These are phyloP conservation scores for Caenorhabditis auriculariae DNA, from an alignment of 2,888 invertebrate species.

Conservation along the genomic window DNA sequence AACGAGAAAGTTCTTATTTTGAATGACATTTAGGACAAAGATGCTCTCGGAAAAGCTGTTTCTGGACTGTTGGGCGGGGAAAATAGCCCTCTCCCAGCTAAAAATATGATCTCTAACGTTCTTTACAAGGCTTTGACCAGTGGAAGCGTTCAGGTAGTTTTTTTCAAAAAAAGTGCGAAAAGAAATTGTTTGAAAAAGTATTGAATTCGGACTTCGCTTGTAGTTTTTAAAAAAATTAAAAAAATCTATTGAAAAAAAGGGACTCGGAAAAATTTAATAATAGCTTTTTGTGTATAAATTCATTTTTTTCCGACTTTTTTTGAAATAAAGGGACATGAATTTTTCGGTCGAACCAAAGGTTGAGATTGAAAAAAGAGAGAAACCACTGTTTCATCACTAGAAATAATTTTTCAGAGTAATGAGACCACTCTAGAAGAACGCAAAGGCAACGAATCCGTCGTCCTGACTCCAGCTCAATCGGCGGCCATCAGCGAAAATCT, in stretches of 20 bases:
- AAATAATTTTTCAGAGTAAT: conserved; percentile 27
- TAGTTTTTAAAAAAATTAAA: too few species aligned
- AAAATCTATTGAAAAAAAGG: too few species aligned
- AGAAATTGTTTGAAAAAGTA: too few species aligned
- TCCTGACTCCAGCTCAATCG: conserved; percentile 54
- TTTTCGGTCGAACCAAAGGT: too few species aligned
- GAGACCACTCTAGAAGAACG: conserved; percentile 23
- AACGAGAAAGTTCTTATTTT: background rate
- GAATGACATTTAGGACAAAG: conserved; percentile 23
- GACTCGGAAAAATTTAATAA: too few species aligned
- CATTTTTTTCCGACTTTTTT: too few species aligned
- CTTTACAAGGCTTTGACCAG: conserved; percentile 63
- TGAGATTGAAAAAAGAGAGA: conserved; percentile 14
- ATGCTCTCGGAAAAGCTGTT: conserved; percentile 54
- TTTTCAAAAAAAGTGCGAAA: too few species aligned
- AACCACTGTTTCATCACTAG: conserved; percentile 1
- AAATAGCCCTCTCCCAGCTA: conserved; percentile 59
- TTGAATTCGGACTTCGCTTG: too few species aligned
- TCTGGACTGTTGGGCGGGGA: conserved; percentile 54
- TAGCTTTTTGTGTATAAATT: too few species aligned
- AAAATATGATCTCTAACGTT: conserved; percentile 59
- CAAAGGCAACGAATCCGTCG: conserved; percentile 34
- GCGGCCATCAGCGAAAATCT: conserved; percentile 61
- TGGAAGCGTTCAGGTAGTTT: conserved; percentile 51
- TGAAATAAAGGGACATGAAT: too few species aligned